These are phyloP conservation scores for Taenioides sp. DNA, from an alignment of 2,797 vertebrate genomes.

Conservation along the genomic window DNA sequence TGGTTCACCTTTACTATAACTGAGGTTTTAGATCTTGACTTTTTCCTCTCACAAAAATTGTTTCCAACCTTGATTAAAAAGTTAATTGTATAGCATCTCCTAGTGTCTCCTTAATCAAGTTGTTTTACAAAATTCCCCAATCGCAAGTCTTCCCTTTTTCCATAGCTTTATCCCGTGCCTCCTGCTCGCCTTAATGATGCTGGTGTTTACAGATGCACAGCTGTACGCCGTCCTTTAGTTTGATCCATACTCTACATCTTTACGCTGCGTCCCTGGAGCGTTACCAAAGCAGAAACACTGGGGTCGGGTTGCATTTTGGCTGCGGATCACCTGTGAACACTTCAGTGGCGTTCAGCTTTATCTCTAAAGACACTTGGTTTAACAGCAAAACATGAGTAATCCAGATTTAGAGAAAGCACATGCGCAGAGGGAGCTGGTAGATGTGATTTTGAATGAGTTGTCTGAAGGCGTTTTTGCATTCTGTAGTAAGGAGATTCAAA, in stretches of 20 bases:
- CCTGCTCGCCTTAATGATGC: neutral
- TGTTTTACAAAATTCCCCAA: neutral
- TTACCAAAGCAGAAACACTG: conserved; percentile 34
- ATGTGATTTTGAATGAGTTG: no score
- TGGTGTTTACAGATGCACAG: conserved; percentile 54
- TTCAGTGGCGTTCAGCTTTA: conserved; percentile 15
- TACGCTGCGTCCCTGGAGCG: conserved; percentile 30
- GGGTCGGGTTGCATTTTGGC: conserved; percentile 27
- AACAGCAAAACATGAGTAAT: no score
- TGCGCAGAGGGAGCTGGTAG: no score
- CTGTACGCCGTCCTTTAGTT: conserved; percentile 38
- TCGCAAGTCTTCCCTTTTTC: neutral
- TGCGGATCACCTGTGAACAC: conserved; percentile 14
- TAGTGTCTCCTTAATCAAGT: neutral
- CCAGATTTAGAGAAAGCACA: no score
- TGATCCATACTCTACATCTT: conserved; percentile 25
- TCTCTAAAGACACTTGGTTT: conserved; percentile 28
- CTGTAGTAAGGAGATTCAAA: no score
- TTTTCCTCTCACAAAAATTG: neutral
- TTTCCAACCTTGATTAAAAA: neutral
- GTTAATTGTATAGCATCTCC: neutral
- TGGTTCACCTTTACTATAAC: no score
- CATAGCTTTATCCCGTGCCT: neutral
- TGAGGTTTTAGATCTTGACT: neutral
- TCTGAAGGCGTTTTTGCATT: no score